Evolutionary conservation across 2,113 vertebrate genomes (phyloP).

Genomic region (Ariopsis seemanni): DNA sequence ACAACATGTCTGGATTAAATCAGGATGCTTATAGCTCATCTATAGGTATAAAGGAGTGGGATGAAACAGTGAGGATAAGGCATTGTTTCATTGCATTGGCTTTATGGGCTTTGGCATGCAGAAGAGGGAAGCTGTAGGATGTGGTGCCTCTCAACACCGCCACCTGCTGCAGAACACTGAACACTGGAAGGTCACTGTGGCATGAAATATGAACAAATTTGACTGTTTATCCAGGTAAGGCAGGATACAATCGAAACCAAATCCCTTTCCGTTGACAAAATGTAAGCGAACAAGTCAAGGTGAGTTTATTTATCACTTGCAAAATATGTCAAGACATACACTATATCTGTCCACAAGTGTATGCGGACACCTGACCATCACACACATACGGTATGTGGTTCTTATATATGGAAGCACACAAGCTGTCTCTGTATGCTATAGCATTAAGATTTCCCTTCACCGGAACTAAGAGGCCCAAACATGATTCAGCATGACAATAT

Average conservation of each 20-base stretch:
- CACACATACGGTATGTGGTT: not conserved
- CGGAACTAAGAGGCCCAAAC: not conserved
- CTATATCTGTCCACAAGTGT: not conserved
- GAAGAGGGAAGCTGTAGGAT: slow-evolving; percentile 13
- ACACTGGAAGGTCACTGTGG: slow-evolving; percentile 5
- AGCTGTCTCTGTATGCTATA: not conserved
- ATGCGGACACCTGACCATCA: not conserved
- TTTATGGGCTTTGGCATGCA: slow-evolving; percentile 38
- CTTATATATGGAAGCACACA: not conserved
- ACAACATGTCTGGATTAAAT: slow-evolving; percentile 63
- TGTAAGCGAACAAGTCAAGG: not conserved
- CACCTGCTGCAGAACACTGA: slow-evolving; percentile 54
- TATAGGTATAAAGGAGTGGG: slow-evolving; percentile 57
- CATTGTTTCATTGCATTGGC: slow-evolving; percentile 58
- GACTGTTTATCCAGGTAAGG: not conserved
- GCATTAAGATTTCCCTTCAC: not conserved
- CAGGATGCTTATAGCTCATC: slow-evolving; percentile 55
- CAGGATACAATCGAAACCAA: too few relatives aligned
- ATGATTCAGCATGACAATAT: not conserved
- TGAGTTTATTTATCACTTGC: not conserved
- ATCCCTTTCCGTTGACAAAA: too few relatives aligned
- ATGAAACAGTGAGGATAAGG: slow-evolving; percentile 49
- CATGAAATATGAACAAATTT: not conserved
- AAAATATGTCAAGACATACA: not conserved
- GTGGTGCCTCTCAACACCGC: slow-evolving; percentile 53